A percentile compares a stretch with the other conserved stretches of the same genome.
Conservation (phyloP, 2,113 vertebrate species). For the Nyctibius bracteatus region DNA sequence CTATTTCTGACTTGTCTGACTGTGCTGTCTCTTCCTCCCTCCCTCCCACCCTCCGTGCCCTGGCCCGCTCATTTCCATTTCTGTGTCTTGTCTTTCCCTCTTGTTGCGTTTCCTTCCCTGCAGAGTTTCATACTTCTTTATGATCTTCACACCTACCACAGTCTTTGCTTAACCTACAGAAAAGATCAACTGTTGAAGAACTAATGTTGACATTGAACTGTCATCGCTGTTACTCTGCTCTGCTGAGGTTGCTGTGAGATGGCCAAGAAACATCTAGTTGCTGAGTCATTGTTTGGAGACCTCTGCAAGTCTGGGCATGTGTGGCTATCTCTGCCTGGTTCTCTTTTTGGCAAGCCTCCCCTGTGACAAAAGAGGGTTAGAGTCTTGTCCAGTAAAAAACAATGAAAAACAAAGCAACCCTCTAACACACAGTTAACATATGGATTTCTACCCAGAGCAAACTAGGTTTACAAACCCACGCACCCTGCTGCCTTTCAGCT, state of each 20-base stretch:
- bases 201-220: neutral
- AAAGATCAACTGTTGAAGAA: neutral
- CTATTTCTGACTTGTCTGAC: neutral
- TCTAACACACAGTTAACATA: neutral
- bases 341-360: neutral
- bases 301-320: neutral
- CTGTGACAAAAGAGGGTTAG: neutral
- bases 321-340: neutral
- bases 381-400: neutral
- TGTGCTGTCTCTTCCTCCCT: neutral
- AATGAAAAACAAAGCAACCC: neutral
- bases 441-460: neutral
- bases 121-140: neutral
- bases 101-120: neutral
- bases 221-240: neutral
- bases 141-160: neutral
- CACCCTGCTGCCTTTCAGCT: neutral
- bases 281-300: slow-evolving; percentile 6
- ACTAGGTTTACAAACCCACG: rapidly evolving
- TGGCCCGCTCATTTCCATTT: neutral
- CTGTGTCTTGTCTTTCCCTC: neutral
- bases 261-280: neutral
- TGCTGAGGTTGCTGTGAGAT: neutral
- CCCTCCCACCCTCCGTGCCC: neutral
- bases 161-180: neutral